phyloP scores from a whole-genome alignment of 1,140 invertebrate species.

The Lineus longissimus region DNA sequence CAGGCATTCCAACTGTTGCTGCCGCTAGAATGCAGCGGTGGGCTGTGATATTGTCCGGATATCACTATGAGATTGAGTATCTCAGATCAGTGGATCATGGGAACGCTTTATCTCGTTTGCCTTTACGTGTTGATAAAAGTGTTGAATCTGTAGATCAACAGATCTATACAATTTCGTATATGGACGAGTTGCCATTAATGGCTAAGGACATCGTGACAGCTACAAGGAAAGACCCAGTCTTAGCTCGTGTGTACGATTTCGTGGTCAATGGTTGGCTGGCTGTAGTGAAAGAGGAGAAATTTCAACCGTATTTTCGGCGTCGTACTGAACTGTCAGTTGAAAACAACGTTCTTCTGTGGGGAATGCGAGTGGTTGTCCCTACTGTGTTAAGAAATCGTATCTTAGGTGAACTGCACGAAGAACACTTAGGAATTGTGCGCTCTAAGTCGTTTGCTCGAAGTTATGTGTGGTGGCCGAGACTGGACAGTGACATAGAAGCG shows the following conservation, averaged over 20 bases:
- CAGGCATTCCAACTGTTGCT: constrained; percentile 37
- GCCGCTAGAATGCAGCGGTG: constrained; percentile 37
- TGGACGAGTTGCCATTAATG: not conserved
- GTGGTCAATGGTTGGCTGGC: not conserved
- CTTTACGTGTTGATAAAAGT: not conserved
- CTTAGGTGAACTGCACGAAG: not conserved
- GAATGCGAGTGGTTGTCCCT: constrained; percentile 2
- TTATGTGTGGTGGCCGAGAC: constrained; percentile 15
- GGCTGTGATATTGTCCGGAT: constrained; percentile 28
- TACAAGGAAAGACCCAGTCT: not conserved
- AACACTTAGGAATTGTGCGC: constrained; percentile 4
- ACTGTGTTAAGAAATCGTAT: not conserved
- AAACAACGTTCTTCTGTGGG: not conserved
- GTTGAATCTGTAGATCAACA: not conserved
- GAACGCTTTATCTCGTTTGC: constrained; percentile 31
- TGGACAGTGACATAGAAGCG: constrained; percentile 10
- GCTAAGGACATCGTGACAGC: not conserved
- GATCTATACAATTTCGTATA: not conserved
- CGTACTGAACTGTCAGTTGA: not conserved
- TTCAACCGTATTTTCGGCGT: not conserved
- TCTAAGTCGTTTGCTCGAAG: constrained; percentile 6
- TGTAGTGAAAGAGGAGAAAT: not conserved
- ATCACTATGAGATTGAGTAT: constrained; percentile 41
- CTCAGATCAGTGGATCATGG: constrained; percentile 47
- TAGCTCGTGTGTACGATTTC: not conserved